These are phyloP conservation scores for Noctua fimbriata DNA, from an alignment of 2,888 invertebrate genomes.

Conservation along the genomic window DNA sequence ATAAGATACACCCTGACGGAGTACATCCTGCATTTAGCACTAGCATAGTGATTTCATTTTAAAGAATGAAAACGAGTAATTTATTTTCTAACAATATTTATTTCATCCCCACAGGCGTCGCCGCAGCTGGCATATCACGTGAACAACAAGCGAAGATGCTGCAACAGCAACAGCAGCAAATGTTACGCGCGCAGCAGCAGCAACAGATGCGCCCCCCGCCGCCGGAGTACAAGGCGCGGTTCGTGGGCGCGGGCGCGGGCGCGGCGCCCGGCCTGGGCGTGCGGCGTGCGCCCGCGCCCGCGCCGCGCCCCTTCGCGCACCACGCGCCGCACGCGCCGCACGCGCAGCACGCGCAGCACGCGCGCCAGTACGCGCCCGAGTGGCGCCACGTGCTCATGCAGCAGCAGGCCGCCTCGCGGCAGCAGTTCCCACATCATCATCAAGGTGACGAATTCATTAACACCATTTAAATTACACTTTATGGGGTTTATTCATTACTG, in stretches of 20 bases:
- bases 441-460: conserved; percentile 77
- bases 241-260: conserved; percentile 77
- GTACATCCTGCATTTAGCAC: not conserved
- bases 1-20: not conserved
- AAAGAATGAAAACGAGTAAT: not conserved
- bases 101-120: conserved; percentile 75
- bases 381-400: conserved; percentile 91
- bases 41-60: not conserved
- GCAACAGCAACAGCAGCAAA: conserved; percentile 93
- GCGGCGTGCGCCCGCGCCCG: conserved; percentile 63
- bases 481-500: not conserved
- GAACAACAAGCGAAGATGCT: conserved; percentile 93
- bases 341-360: conserved; percentile 77
- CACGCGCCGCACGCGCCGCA: conserved; percentile 57
- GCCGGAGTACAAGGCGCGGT: conserved; percentile 95
- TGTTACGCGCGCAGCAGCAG: conserved; percentile 89
- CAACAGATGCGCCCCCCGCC: conserved; percentile 93
- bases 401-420: conserved; percentile 85
- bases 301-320: conserved; percentile 73
- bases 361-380: conserved; percentile 86
- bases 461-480: not conserved
- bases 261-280: conserved; percentile 64
- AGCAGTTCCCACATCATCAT: conserved; percentile 87
- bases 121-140: conserved; percentile 87
- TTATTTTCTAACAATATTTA: not conserved